Evolutionary conservation across 2,888 invertebrate species (phyloP).

Genomic region (Macropis europaea): DNA sequence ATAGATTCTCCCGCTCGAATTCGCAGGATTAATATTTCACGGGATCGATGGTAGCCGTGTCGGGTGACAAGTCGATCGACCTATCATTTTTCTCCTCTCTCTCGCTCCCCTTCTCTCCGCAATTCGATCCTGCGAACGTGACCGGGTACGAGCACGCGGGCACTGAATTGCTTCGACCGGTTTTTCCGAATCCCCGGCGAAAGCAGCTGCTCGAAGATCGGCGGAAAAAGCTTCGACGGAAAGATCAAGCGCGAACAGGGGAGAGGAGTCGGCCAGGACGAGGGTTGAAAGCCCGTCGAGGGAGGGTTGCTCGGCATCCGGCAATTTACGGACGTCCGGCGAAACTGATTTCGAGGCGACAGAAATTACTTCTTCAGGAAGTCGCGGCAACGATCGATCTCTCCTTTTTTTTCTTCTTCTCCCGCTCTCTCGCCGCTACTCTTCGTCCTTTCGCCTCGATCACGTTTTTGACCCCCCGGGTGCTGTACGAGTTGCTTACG

Average conservation of each 20-base stretch:
- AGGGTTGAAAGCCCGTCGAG: constrained; percentile 35
- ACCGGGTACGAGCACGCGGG: constrained; percentile 23
- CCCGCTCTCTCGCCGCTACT: neutral
- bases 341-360: constrained; percentile 71
- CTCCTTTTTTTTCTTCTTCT: neutral
- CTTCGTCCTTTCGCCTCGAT: neutral
- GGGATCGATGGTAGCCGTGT: neutral
- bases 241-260: constrained; percentile 26
- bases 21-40: constrained; percentile 23
- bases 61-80: neutral
- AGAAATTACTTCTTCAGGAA: constrained; percentile 67
- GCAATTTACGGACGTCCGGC: constrained; percentile 70
- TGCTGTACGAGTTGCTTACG: constrained; percentile 8
- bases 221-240: constrained; percentile 3
- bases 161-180: constrained; percentile 50
- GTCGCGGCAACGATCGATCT: constrained; percentile 31
- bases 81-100: constrained; percentile 6
- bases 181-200: too few species aligned
- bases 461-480: constrained; percentile 39
- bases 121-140: constrained; percentile 41
- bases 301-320: constrained; percentile 57
- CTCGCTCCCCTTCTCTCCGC: neutral
- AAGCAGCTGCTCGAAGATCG: too few species aligned
- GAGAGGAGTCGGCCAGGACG: neutral
- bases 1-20: constrained; percentile 13